Evolutionary conservation across 2,113 vertebrate genomes (phyloP), one percentile per base, ranked within the genome.

Genomic region (Tychaedon coryphoeus): DNA sequence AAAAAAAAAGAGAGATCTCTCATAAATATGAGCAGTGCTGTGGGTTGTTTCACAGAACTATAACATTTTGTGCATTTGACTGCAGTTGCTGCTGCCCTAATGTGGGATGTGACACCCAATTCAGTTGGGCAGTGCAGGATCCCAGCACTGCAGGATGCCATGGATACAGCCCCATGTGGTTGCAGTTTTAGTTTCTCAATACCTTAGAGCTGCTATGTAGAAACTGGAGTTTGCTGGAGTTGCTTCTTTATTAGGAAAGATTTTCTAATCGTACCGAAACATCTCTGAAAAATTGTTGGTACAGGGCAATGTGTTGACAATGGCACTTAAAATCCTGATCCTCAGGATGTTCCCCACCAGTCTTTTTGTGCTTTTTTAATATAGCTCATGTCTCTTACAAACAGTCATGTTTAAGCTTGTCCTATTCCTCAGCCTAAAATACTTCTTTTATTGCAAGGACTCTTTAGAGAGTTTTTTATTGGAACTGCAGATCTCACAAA

Each of bases 81-180:
- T 74, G 24, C 42, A 47, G 31, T 38, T 58, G 15, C 22, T 88
- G 58, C 60, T 86, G 11, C 36, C 2, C 2, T 34, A 1, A 17
- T 22, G 38, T 34, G 12, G 43, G 79, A 13, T 47, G 12, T n/a
- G 67, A 14, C 26, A 19, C 60, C 72, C 10, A 3, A 7, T 15
- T 24, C n/a, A 18, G 8, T 0, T 23, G 73, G 76, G 8, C 34
- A 14, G 20, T 12, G 47, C 18, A 6, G 20, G 19, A n/a, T n/a
- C 45, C 67, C 75, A 22, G 47, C 16, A 1, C 61, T 64, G 76
- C 40, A 72, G 61, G 14, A 14, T 1, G 51, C 31, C 26, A 26
- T 50, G 43, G 16, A 2, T 3, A 0, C 1, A 1, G 1, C 1
- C 79, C 40, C 4, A 45, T 4, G 26, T 25, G 70, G 15, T 1